Percentiles rank a stretch among this genome's conserved stretches.
Conservation (phyloP, 1,140 invertebrate species). For the Dolichoris vasculosae region DNA sequence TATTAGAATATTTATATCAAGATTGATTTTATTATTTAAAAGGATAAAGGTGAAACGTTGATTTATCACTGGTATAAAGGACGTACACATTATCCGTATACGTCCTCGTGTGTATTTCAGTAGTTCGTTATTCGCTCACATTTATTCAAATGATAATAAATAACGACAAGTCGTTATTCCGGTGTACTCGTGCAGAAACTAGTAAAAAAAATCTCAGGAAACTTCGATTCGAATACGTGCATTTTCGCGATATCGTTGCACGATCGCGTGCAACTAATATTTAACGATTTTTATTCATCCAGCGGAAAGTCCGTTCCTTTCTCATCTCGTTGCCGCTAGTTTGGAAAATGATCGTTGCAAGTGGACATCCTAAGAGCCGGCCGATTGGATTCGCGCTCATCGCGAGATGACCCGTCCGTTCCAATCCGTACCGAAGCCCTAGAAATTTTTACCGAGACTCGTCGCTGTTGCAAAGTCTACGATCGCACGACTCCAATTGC, state of each 20-base stretch:
- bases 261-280: not conserved
- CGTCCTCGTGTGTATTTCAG: no score
- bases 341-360: no score
- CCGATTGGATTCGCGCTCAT: no score
- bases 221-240: not conserved
- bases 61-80: no score
- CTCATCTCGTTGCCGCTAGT: not conserved
- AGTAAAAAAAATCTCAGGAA: not conserved
- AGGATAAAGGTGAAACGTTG: no score
- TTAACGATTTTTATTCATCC: not conserved
- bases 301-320: not conserved
- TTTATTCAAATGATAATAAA: not conserved
- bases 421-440: constrained; percentile 19
- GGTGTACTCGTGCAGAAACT: not conserved
- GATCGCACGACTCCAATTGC: not conserved
- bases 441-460: constrained; percentile 4
- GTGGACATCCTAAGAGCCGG: no score
- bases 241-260: not conserved
- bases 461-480: not conserved
- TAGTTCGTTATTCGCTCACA: not conserved
- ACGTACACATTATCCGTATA: no score
- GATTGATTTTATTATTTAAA: not conserved
- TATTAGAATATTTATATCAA: not conserved
- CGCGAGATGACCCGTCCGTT: not conserved
- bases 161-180: not conserved